phyloP scores from a whole-genome alignment of 2,113 vertebrate genomes.

The Trichomycterus rosablanca region DNA sequence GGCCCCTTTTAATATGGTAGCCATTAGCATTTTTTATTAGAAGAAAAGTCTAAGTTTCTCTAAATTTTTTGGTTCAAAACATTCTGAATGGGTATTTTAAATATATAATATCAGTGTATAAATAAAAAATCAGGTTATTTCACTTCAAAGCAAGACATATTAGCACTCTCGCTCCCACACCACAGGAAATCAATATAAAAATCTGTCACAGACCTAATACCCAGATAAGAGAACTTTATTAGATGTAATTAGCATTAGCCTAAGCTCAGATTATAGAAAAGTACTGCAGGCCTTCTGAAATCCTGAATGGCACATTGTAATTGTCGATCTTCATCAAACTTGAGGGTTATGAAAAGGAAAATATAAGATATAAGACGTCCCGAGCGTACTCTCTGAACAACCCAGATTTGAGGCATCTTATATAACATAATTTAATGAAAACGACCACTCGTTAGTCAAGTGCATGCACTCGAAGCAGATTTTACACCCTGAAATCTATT shows the following conservation, averaged over 20 bases:
- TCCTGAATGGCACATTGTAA: slow-evolving; percentile 38
- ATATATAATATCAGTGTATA: neutral
- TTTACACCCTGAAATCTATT: slow-evolving; percentile 23
- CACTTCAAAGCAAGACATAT: slow-evolving; percentile 15
- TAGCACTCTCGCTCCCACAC: slow-evolving; percentile 48
- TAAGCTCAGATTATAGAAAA: slow-evolving; percentile 46
- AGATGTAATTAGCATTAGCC: slow-evolving; percentile 50
- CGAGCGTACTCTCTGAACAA: neutral
- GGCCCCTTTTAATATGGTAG: too few species aligned
- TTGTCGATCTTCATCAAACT: slow-evolving; percentile 33
- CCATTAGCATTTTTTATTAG: too few species aligned
- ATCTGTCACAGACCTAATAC: slow-evolving; percentile 46
- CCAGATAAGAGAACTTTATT: slow-evolving; percentile 55
- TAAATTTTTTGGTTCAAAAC: too few species aligned
- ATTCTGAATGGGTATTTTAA: too few species aligned
- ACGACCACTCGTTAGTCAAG: slow-evolving; percentile 32
- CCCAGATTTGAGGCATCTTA: slow-evolving; percentile 25
- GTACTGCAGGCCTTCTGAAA: slow-evolving; percentile 36
- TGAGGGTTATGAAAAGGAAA: slow-evolving; percentile 25
- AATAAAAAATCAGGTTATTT: neutral
- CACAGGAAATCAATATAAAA: slow-evolving; percentile 47
- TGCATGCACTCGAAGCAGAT: slow-evolving; percentile 25
- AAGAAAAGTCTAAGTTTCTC: too few species aligned
- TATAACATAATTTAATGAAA: slow-evolving; percentile 38
- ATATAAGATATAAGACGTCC: slow-evolving; percentile 19